Evolutionary conservation across 2,797 vertebrate genomes (phyloP).

Genomic region (Fistularia commersonii): DNA sequence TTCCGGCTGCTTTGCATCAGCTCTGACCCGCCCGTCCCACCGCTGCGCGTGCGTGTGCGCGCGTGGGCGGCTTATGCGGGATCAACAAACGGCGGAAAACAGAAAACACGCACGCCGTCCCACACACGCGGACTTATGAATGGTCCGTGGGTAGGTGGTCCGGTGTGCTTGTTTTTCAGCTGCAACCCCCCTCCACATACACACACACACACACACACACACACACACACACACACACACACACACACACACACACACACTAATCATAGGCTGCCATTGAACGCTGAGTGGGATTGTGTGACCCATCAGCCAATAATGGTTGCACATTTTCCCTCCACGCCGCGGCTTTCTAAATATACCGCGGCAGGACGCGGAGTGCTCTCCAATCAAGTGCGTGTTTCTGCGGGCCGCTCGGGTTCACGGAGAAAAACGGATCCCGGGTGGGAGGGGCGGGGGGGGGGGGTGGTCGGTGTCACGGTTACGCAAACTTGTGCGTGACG

Average conservation of each 20-base stretch:
- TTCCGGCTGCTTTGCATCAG: no score
- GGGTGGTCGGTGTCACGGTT: slow-evolving; percentile 37
- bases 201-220: no score
- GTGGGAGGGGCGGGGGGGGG: slow-evolving; percentile 49
- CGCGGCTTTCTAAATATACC: slow-evolving; percentile 65
- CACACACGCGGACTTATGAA: slow-evolving; percentile 52
- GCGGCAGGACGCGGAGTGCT: slow-evolving; percentile 47
- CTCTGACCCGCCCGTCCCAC: no score
- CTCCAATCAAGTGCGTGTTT: slow-evolving; percentile 64
- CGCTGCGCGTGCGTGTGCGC: no score
- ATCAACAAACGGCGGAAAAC: slow-evolving; percentile 22
- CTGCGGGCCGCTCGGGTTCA: slow-evolving; percentile 46
- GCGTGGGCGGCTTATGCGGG: slow-evolving; percentile 24
- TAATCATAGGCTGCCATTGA: no score
- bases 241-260: no score
- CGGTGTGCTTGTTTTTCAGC: slow-evolving; percentile 56
- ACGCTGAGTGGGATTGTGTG: no score
- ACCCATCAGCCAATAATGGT: slow-evolving; percentile 56
- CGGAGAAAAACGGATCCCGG: slow-evolving; percentile 61
- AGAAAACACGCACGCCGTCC: slow-evolving; percentile 15
- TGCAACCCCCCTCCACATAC: slow-evolving; percentile 32
- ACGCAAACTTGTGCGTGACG: slow-evolving; percentile 20
- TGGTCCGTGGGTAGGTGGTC: slow-evolving; percentile 59
- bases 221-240: no score
- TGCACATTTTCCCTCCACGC: slow-evolving; percentile 34